These are phyloP conservation scores for Chrysina gloriosa DNA, from an alignment of 2,888 invertebrate genomes.

Conservation along the genomic window DNA sequence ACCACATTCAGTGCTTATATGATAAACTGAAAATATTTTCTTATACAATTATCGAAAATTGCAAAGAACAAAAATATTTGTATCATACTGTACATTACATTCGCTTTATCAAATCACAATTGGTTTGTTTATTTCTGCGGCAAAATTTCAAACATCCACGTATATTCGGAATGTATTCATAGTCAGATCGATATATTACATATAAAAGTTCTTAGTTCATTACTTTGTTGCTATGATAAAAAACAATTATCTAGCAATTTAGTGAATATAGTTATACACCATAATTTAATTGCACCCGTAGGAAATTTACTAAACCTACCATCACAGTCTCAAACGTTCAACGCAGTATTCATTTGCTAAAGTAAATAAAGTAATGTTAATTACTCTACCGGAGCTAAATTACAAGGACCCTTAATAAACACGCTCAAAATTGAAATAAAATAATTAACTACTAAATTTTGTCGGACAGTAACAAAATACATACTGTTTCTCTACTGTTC, in stretches of 20 bases:
- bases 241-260: not conserved
- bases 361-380: slow-evolving; percentile 50
- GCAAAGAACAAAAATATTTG: no score
- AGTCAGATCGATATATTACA: not conserved
- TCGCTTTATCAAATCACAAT: no score
- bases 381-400: slow-evolving; percentile 48
- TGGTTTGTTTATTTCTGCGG: no score
- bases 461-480: slow-evolving; percentile 17
- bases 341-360: slow-evolving; percentile 46
- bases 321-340: slow-evolving; percentile 39
- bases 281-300: slow-evolving; percentile 19
- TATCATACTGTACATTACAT: no score
- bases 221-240: not conserved
- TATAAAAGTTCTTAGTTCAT: not conserved
- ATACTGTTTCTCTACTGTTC: not conserved
- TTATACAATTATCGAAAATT: no score
- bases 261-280: not conserved
- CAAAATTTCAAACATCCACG: no score
- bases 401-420: slow-evolving; percentile 40
- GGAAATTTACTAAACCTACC: slow-evolving; percentile 15
- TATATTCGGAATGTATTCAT: no score
- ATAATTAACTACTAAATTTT: slow-evolving; percentile 34
- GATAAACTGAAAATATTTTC: no score
- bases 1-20: no score
- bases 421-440: slow-evolving; percentile 38